phyloP scores from a whole-genome alignment of 2,113 vertebrate species.

The Alouatta palliata region DNA sequence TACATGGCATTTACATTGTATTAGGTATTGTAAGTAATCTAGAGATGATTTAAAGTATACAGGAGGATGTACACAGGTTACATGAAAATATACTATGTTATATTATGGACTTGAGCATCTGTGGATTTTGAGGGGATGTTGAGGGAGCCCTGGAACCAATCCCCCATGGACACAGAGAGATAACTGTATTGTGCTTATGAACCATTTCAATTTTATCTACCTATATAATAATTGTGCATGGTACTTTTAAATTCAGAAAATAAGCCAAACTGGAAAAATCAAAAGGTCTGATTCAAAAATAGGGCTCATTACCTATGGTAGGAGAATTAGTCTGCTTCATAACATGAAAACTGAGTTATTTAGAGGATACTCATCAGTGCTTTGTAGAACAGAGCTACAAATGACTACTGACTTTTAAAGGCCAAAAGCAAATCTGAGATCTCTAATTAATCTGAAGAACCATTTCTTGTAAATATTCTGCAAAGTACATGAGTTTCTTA shows the following conservation, averaged over 20 bases:
- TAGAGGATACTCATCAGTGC: background rate
- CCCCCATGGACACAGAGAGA: background rate
- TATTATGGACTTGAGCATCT: background rate
- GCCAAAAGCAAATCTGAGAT: conserved; percentile 45
- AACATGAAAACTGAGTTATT: background rate
- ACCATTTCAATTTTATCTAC: background rate
- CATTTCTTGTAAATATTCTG: conserved; percentile 51
- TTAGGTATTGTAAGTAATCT: background rate
- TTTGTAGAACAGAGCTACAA: conserved; percentile 45
- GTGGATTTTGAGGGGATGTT: background rate
- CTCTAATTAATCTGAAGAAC: conserved; percentile 52
- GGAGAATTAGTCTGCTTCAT: background rate
- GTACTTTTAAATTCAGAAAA: conserved; percentile 56
- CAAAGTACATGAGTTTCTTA: conserved; percentile 29
- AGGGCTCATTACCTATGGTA: background rate
- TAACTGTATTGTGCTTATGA: background rate
- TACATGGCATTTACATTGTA: background rate
- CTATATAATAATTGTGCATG: background rate
- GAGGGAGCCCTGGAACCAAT: background rate
- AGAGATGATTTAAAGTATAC: background rate
- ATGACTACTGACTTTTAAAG: conserved; percentile 19
- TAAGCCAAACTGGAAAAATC: conserved; percentile 27
- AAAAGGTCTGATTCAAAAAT: conserved; percentile 52
- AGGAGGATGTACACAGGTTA: background rate
- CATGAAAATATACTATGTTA: background rate